A percentile compares a stretch with the other conserved stretches of the same genome.
These are phyloP conservation scores for Diabrotica balteata DNA, from an alignment of 2,888 invertebrate species.

Conservation along the genomic window DNA sequence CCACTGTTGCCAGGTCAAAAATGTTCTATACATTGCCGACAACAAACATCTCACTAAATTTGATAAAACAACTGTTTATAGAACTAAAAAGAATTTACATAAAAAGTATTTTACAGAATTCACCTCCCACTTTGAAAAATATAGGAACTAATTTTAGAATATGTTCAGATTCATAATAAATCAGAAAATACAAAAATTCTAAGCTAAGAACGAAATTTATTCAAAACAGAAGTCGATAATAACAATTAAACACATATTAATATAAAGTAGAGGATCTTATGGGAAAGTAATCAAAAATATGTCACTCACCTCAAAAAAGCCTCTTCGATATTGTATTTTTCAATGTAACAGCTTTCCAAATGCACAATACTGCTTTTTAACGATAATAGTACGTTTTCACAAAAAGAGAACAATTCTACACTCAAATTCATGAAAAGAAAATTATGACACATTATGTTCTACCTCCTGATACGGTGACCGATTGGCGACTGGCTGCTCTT, in stretches of 20 bases:
- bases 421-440: slow-evolving; percentile 58
- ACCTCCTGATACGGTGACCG: slow-evolving; percentile 59
- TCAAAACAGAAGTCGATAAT: slow-evolving; percentile 21
- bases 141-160: slow-evolving; percentile 56
- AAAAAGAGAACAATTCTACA: slow-evolving; percentile 54
- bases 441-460: slow-evolving; percentile 62
- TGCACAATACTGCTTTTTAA: slow-evolving; percentile 50
- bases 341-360: slow-evolving; percentile 48
- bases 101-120: slow-evolving; percentile 41
- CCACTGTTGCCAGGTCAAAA: slow-evolving; percentile 60
- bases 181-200: slow-evolving; percentile 33
- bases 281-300: slow-evolving; percentile 53
- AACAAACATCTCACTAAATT: slow-evolving; percentile 59
- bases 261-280: slow-evolving; percentile 11
- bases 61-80: slow-evolving; percentile 44
- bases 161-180: slow-evolving; percentile 34
- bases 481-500: slow-evolving; percentile 60
- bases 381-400: slow-evolving; percentile 52
- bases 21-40: slow-evolving; percentile 60
- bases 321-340: slow-evolving; percentile 49
- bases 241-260: slow-evolving; percentile 8
- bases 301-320: slow-evolving; percentile 60
- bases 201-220: slow-evolving; percentile 31
- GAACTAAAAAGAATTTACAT: slow-evolving; percentile 31
- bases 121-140: slow-evolving; percentile 54